Percentiles rank a stretch among this genome's conserved stretches.
Evolutionary conservation across 53 echinoderm and acorn worm genomes (phyloP).

Genomic region (Echinometra lucunter): DNA sequence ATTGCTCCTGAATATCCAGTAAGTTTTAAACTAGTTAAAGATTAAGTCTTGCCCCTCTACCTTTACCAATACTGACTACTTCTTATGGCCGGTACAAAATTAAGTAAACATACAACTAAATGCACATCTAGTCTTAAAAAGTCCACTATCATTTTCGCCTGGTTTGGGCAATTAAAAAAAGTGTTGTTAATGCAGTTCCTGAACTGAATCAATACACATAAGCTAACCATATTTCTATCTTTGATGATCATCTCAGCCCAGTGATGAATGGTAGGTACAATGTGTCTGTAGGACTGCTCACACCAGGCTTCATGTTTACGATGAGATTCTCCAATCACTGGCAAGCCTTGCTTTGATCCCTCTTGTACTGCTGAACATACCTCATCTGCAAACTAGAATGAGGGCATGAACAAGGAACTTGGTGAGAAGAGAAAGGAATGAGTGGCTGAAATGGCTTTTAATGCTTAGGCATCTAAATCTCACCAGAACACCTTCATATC

Average conservation of each 20-base stretch:
- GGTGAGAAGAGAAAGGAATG: background rate
- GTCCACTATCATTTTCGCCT: background rate
- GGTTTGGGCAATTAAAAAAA: background rate
- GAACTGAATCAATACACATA: background rate
- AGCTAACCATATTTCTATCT: constrained; percentile 54
- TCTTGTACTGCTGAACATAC: constrained; percentile 54
- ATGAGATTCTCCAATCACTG: constrained; percentile 65
- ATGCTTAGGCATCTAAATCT: no score
- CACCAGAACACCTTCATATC: no score
- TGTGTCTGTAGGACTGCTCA: constrained; percentile 85
- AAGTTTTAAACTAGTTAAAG: no score
- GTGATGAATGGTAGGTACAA: constrained; percentile 85
- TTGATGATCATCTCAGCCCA: constrained; percentile 76
- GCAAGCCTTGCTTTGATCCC: constrained; percentile 56
- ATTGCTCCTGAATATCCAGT: no score
- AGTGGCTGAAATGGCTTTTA: no score
- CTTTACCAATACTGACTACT: no score
- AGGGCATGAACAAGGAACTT: background rate
- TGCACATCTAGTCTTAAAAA: no score
- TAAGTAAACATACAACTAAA: no score
- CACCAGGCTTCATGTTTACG: constrained; percentile 87
- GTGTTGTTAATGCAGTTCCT: background rate
- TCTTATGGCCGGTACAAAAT: no score
- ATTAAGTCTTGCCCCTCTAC: no score
- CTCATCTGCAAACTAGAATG: constrained; percentile 59